Evolutionary conservation across 2,113 vertebrate genomes (phyloP).

Genomic region (Cyanoderma ruficeps): DNA sequence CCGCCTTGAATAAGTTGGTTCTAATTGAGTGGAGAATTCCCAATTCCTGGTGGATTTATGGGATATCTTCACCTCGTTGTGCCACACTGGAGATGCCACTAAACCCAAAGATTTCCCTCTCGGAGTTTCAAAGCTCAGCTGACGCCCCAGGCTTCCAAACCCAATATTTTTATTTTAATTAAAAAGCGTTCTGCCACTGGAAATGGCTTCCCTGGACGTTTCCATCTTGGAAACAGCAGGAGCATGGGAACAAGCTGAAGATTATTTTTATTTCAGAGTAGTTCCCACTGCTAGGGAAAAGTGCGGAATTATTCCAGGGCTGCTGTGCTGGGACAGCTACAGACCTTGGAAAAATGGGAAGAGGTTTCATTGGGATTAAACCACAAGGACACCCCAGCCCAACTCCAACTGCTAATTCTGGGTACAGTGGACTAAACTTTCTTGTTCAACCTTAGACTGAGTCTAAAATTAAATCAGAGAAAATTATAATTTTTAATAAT

Average conservation of each 20-base stretch:
- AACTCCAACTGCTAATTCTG: not conserved
- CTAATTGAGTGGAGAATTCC: not conserved
- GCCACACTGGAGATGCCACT: not conserved
- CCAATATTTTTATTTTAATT: slow-evolving; percentile 39
- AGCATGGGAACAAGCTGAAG: slow-evolving; percentile 46
- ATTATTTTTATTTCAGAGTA: slow-evolving; percentile 56
- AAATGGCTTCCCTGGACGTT: slow-evolving; percentile 54
- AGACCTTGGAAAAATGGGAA: not conserved
- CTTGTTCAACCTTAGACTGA: not conserved
- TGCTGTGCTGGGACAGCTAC: not conserved
- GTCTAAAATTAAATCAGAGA: not conserved
- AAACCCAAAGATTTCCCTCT: not conserved
- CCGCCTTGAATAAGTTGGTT: not conserved
- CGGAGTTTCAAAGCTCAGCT: not conserved
- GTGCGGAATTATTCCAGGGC: not conserved
- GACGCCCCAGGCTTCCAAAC: not conserved
- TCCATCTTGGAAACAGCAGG: slow-evolving; percentile 66
- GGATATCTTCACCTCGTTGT: not conserved
- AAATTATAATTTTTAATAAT: not conserved
- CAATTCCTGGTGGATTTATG: not conserved
- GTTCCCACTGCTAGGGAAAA: slow-evolving; percentile 53
- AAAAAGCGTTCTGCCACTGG: slow-evolving; percentile 29
- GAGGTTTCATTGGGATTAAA: not conserved
- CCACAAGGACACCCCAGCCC: not conserved
- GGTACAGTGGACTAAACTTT: not conserved